phyloP scores from a whole-genome alignment of 37 sponge, comb jelly and placozoan genomes.

The Hormiphora californensis region DNA sequence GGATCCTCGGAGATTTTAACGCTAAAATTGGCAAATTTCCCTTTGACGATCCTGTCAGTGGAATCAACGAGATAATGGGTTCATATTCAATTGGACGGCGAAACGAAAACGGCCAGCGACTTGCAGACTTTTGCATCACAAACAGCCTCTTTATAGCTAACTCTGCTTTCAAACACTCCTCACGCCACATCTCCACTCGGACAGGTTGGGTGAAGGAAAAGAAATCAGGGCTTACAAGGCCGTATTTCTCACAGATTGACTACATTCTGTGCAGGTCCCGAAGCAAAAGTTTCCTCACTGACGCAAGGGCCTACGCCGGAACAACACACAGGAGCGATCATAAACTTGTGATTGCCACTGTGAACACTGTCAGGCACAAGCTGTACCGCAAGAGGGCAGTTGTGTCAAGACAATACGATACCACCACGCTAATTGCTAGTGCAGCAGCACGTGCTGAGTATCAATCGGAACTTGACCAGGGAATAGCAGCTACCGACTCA shows the following conservation, averaged over 20 bases:
- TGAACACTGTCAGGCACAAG: neutral
- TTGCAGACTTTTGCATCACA: neutral
- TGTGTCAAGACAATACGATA: neutral
- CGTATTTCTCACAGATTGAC: neutral
- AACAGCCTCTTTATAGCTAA: neutral
- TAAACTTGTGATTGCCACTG: neutral
- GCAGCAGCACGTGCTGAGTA: neutral
- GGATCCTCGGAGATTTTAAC: neutral
- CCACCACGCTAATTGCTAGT: neutral
- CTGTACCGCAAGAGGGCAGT: neutral
- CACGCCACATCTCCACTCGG: neutral
- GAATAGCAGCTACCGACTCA: neutral
- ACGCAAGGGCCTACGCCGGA: neutral
- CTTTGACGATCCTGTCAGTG: neutral
- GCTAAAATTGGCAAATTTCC: neutral
- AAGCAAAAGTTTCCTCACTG: neutral
- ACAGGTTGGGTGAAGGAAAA: neutral
- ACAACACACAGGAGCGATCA: neutral
- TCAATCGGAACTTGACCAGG: neutral
- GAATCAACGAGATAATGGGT: neutral
- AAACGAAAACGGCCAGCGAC: slow-evolving; percentile 4
- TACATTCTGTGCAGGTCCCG: slow-evolving; percentile 1
- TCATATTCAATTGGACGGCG: neutral
- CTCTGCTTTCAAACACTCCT: neutral
- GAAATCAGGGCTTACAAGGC: neutral